Evolutionary conservation across 2,888 invertebrate species (phyloP), one percentile per base, ranked within the genome.

Genomic region (Drosophila peninsularis): DNA sequence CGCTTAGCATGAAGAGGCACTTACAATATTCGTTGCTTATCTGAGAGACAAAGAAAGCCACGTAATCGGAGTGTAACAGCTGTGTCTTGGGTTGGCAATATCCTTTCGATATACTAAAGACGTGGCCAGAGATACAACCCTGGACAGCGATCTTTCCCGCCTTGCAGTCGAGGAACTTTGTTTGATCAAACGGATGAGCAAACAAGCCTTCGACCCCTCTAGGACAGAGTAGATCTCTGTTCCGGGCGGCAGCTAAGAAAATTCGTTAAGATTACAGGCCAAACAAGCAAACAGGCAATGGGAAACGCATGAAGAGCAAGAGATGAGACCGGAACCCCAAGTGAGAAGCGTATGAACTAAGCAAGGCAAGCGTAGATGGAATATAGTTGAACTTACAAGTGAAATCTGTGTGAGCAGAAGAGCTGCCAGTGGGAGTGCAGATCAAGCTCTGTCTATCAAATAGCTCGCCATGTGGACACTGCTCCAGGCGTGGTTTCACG

Each of bases 121-220:
- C 92, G 0, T 94, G 94, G 5, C 94, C 94, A 0, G 94, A 94
- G 0, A 94, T 93, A 82, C 95, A 95, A 36, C 93, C 94, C 77
- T 95, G 94, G 1, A 95, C 93, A 50, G 93, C 92, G 0, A 94
- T 94, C 54, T 94, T 93, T 0, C 95, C 95, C 71, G 94, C 94
- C 93, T 94, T 94, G 81, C 95, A 95, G 81, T 94, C 94, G 19
- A 95, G 92, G 82, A 94, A 95, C 80, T 94, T 94, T 65, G 94
- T 94, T 82, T 95, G 95, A 54, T 95, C 94, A 2, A 93, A 92
- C 17, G 94, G 93, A 86, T 95, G 94, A 0, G 94, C 93, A 78
- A 94, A 94, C 61, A 93, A 93, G 0, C 95, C 95, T 0, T 94
- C 93, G 10, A 93, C 92, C 42, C 92, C 91, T 1, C 80, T 66